These are phyloP conservation scores for Bergia puertoricense DNA, from an alignment of 92 coral and sea anemone species.

Conservation along the genomic window DNA sequence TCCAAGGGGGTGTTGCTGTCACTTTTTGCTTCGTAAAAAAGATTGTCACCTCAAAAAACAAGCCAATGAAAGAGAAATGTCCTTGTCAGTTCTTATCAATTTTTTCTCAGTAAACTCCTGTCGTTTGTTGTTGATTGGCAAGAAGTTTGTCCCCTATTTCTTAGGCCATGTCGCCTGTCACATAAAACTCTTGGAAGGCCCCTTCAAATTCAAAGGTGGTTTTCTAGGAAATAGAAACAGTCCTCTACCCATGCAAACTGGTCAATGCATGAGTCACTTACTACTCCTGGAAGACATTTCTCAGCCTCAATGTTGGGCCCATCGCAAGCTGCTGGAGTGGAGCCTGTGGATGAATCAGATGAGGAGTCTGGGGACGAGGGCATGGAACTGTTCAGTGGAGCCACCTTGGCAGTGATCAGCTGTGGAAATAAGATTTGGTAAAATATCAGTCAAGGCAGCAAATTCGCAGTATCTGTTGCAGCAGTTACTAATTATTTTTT, in stretches of 20 bases:
- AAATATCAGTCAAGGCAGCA: background rate
- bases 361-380: conserved; percentile 99
- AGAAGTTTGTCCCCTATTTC: no score
- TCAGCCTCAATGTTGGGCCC: conserved; percentile 98
- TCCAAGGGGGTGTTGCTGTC: no score
- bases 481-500: no score
- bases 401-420: conserved; percentile 97
- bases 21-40: no score
- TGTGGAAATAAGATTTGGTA: conserved; percentile 27
- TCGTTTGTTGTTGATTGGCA: no score
- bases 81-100: no score
- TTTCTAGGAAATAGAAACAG: background rate
- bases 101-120: no score
- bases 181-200: no score
- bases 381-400: conserved; percentile 90
- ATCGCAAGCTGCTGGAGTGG: conserved; percentile 92
- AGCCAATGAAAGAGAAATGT: no score
- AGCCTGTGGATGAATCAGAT: conserved; percentile 93
- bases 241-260: no score
- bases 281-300: conserved; percentile 98
- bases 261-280: conserved; percentile 32
- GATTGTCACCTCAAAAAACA: no score
- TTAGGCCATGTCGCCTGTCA: no score
- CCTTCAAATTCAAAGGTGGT: background rate
- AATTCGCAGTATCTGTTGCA: background rate